A percentile compares a stretch with the other conserved stretches of the same genome.
Conservation (phyloP, 2,797 vertebrate genomes). For the Lateolabrax maculatus region DNA sequence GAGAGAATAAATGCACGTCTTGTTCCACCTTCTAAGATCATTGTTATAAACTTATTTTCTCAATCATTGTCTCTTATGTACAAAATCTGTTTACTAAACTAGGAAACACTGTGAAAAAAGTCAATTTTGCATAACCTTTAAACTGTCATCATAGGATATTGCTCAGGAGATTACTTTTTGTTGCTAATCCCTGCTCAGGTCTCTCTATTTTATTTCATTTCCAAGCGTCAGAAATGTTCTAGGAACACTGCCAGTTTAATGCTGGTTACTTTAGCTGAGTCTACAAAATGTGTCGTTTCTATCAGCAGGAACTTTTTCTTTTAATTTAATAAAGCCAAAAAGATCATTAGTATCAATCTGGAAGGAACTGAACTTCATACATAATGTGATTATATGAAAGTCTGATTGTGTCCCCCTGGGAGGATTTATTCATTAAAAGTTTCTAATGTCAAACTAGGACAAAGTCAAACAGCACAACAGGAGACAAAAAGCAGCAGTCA, state of each 20-base stretch:
- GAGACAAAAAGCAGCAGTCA: neutral
- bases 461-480: slow-evolving; percentile 42
- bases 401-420: slow-evolving; percentile 26
- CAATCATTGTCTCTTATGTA: neutral
- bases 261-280: slow-evolving; percentile 3
- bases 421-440: slow-evolving; percentile 65
- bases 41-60: neutral
- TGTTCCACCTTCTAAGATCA: neutral
- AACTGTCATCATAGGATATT: slow-evolving; percentile 11
- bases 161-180: neutral
- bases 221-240: neutral
- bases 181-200: slow-evolving; percentile 2
- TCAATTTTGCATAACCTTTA: neutral
- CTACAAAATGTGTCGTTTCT: slow-evolving; percentile 4
- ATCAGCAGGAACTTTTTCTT: slow-evolving; percentile 3
- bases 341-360: slow-evolving; percentile 40
- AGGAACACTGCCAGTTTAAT: neutral
- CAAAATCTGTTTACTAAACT: neutral
- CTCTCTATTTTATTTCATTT: neutral
- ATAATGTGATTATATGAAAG: slow-evolving; percentile 51
- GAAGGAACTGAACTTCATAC: slow-evolving; percentile 48
- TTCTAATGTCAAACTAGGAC: slow-evolving; percentile 53
- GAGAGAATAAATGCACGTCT: no score
- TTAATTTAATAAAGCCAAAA: slow-evolving; percentile 24
- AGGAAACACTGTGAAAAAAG: neutral